Conservation (phyloP, 2,797 vertebrate species). For the Poliocrania exsul region DNA sequence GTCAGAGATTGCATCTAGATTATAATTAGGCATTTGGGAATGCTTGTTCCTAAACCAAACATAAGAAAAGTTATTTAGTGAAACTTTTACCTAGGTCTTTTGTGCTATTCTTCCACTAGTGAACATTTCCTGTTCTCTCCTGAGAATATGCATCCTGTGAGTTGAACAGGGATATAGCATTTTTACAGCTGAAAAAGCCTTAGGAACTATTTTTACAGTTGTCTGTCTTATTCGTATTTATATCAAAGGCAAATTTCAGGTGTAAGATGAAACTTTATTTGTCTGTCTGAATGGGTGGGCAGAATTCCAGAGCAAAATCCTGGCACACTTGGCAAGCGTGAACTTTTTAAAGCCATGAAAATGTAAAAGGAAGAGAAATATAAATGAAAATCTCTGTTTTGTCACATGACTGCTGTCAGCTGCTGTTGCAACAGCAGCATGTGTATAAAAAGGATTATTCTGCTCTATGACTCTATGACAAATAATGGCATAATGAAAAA, state of each 20-base stretch:
- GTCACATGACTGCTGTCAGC: not conserved
- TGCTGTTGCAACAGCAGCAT: not conserved
- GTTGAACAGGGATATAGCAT: fast-evolving
- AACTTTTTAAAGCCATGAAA: not conserved
- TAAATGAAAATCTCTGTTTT: not conserved
- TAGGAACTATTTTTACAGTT: not conserved
- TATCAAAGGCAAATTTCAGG: not conserved
- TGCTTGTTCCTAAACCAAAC: not conserved
- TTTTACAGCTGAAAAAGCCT: not conserved
- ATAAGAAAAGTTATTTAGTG: not conserved
- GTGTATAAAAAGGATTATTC: not conserved
- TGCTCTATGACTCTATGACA: not conserved
- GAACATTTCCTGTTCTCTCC: not conserved
- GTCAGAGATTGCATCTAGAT: not conserved
- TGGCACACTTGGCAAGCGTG: not conserved
- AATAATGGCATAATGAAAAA: not conserved
- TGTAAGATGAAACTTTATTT: not conserved
- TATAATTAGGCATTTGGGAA: conserved; percentile 28
- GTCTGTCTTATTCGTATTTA: not conserved
- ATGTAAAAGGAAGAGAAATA: not conserved
- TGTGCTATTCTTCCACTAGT: not conserved
- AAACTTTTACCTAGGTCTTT: not conserved
- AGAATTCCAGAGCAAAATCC: not conserved
- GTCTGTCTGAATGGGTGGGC: not conserved
- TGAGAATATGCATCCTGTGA: not conserved